A percentile compares a stretch with the other conserved stretches of the same genome.
These are phyloP conservation scores for Coptotermes formosanus DNA, from an alignment of 1,140 invertebrate genomes.

Conservation along the genomic window DNA sequence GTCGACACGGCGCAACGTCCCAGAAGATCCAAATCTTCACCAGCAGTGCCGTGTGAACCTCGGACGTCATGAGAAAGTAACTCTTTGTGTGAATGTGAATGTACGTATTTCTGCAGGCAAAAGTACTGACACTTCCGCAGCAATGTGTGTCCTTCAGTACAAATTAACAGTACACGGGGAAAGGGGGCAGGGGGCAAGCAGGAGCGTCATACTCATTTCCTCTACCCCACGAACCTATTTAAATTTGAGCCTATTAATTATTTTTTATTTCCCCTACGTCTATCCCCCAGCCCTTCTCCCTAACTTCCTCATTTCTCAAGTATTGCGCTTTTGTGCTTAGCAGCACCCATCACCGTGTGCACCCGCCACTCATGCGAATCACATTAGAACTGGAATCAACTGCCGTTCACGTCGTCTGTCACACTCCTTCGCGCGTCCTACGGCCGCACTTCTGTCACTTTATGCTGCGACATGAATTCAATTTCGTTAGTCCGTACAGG, in stretches of 20 bases:
- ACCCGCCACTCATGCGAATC: not conserved
- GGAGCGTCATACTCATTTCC: constrained; percentile 25
- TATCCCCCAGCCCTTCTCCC: not conserved
- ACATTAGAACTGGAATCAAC: not conserved
- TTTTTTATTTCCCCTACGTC: constrained; percentile 14
- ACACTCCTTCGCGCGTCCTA: not conserved
- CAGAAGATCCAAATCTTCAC: no score
- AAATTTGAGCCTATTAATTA: constrained; percentile 30
- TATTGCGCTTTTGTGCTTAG: constrained; percentile 7
- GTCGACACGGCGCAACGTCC: no score
- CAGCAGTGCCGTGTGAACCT: no score
- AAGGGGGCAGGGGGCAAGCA: not conserved
- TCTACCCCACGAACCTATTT: constrained; percentile 24
- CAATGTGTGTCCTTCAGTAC: not conserved
- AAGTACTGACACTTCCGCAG: not conserved
- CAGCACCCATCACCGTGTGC: not conserved
- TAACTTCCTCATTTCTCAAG: constrained; percentile 18
- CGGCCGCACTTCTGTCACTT: not conserved
- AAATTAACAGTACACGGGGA: not conserved
- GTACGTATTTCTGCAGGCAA: no score
- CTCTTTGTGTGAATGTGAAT: no score
- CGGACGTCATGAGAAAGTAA: no score
- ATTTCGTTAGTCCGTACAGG: not conserved
- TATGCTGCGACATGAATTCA: not conserved
- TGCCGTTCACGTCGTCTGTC: not conserved